These are phyloP conservation scores for Akabosia matsudoensis DNA, from an alignment of 1,140 invertebrate species.

Conservation along the genomic window DNA sequence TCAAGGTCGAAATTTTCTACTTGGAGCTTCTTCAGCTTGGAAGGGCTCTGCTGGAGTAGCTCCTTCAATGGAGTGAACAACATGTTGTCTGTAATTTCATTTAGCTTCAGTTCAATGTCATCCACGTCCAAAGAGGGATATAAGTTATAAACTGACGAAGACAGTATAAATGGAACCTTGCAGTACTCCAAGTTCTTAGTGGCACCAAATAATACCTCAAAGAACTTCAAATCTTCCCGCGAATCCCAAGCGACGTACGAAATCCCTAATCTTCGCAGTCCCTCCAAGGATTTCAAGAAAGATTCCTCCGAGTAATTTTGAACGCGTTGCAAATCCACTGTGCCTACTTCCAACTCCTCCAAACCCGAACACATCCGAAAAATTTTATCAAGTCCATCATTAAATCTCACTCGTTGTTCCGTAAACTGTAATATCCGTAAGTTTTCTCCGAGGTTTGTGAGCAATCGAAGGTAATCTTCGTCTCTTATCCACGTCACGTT, in stretches of 20 bases:
- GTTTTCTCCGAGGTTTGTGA: neutral
- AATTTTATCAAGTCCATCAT: neutral
- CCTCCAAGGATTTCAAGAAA: neutral
- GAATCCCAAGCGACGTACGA: neutral
- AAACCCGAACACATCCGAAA: neutral
- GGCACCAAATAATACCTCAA: neutral
- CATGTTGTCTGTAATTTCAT: neutral
- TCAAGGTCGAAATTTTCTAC: slow-evolving; percentile 1
- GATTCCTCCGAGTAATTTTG: neutral
- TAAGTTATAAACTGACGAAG: neutral
- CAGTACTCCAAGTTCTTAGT: neutral
- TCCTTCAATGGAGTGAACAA: neutral
- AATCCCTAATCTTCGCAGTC: neutral
- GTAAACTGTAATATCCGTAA: neutral
- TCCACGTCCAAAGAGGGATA: neutral
- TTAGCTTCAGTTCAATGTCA: neutral
- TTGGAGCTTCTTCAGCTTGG: neutral
- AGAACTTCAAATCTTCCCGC: neutral
- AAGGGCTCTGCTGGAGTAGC: neutral
- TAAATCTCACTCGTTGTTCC: neutral
- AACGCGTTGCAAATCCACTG: neutral
- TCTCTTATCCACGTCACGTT: neutral
- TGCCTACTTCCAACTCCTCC: neutral
- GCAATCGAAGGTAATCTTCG: neutral
- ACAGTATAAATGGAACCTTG: neutral